Evolutionary conservation across 2,113 vertebrate genomes (phyloP).

Genomic region (Pholis gunnellus): DNA sequence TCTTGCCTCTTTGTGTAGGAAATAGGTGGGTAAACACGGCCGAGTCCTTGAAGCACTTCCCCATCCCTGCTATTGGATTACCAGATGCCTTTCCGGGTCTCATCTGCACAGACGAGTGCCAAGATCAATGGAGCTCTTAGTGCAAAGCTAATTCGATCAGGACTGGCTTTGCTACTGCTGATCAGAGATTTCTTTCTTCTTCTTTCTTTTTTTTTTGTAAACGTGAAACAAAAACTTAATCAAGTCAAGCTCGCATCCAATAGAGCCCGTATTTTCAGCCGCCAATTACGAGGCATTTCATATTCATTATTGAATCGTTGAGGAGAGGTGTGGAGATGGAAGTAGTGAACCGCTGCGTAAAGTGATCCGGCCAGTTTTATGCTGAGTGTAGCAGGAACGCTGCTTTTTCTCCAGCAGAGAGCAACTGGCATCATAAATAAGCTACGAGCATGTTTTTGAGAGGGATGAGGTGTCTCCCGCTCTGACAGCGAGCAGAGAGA

Average conservation of each 20-base stretch:
- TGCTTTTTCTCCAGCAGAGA: conserved; percentile 58
- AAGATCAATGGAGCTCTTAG: conserved; percentile 85
- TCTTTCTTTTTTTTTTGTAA: conserved; percentile 39
- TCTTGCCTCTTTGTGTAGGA: conserved; percentile 60
- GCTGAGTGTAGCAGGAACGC: conserved; percentile 75
- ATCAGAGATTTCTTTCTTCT: conserved; percentile 59
- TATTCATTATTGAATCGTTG: conserved; percentile 81
- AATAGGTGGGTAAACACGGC: conserved; percentile 73
- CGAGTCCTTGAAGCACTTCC: conserved; percentile 81
- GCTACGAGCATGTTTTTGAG: conserved; percentile 62
- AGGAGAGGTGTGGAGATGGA: conserved; percentile 65
- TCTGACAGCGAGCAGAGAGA: conserved; percentile 59
- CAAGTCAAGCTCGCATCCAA: conserved; percentile 56
- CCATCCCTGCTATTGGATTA: conserved; percentile 82
- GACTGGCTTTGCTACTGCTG: conserved; percentile 77
- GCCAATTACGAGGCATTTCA: conserved; percentile 76
- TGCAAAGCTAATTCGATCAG: conserved; percentile 82
- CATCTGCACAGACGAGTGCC: conserved; percentile 80
- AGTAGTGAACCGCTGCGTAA: conserved; percentile 68
- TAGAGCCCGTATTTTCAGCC: conserved; percentile 62
- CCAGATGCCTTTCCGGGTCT: conserved; percentile 75
- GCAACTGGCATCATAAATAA: conserved; percentile 77
- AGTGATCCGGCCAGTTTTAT: conserved; percentile 64
- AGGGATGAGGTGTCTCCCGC: conserved; percentile 64
- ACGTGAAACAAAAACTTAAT: conserved; percentile 76